Percentiles rank a stretch among this genome's conserved stretches.
phyloP scores from a whole-genome alignment of 2,888 invertebrate species.

The Heliconius hortense region DNA sequence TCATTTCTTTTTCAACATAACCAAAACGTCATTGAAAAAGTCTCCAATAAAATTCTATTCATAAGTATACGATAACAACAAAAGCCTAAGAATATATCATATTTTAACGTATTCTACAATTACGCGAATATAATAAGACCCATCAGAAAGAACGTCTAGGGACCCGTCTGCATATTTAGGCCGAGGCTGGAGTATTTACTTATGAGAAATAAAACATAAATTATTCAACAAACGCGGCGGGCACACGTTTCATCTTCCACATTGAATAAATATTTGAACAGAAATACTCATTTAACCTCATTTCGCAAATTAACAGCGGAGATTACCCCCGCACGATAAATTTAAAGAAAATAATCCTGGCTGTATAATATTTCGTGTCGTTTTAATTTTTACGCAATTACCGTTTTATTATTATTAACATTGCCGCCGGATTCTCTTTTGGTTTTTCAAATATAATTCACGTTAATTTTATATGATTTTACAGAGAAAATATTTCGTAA shows the following conservation, averaged over 20 bases:
- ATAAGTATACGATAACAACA: not conserved
- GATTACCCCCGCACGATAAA: conserved; percentile 51
- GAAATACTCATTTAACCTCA: conserved; percentile 60
- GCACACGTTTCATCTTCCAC: conserved; percentile 69
- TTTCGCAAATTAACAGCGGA: conserved; percentile 62
- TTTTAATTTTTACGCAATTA: conserved; percentile 38
- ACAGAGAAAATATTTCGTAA: not conserved
- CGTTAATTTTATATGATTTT: conserved; percentile 1
- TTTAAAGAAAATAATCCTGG: conserved; percentile 42
- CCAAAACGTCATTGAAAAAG: not conserved
- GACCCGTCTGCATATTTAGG: conserved; percentile 34
- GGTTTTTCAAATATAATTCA: not conserved
- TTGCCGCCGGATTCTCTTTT: not conserved
- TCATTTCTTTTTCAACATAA: not conserved
- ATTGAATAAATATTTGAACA: conserved; percentile 66
- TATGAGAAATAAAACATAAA: conserved; percentile 70
- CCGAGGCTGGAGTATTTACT: conserved; percentile 48
- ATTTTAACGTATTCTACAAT: conserved; percentile 14
- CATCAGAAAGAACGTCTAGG: conserved; percentile 22
- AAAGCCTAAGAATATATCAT: not conserved
- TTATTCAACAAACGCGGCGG: conserved; percentile 68
- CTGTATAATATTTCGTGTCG: conserved; percentile 34
- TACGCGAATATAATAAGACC: conserved; percentile 10
- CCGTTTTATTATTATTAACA: conserved; percentile 28
- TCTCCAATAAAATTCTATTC: not conserved